Conservation (phyloP, 2,888 invertebrate species). For the Agriotes lineatus region DNA sequence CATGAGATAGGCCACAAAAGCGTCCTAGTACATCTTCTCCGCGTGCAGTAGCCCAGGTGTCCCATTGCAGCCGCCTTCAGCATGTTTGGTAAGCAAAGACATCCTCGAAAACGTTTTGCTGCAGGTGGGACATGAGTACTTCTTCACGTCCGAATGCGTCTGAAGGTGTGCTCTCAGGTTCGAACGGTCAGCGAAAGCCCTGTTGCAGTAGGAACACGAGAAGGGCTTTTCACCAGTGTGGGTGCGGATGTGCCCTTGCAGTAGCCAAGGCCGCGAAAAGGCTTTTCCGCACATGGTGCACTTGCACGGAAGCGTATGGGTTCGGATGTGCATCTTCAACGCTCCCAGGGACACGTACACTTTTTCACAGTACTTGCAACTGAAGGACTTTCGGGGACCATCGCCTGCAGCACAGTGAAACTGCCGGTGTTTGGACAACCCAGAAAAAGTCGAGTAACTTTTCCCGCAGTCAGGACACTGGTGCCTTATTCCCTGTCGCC, state of each 20-base stretch:
- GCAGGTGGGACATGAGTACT: conserved; percentile 93
- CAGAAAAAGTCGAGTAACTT: conserved; percentile 95
- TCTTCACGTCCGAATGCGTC: conserved; percentile 97
- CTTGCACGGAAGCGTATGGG: conserved; percentile 97
- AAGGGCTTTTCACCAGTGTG: conserved; percentile 99
- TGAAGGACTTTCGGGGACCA: conserved; percentile 90
- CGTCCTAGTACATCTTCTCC: conserved; percentile 57
- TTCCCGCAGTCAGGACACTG: conserved; percentile 95
- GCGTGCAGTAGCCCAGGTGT: conserved; percentile 53
- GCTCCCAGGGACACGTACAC: conserved; percentile 96
- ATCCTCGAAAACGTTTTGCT: conserved; percentile 97
- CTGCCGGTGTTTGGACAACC: conserved; percentile 94
- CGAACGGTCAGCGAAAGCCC: conserved; percentile 96
- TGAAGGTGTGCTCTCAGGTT: conserved; percentile 97
- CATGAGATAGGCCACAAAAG: background rate
- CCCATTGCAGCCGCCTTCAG: conserved; percentile 83
- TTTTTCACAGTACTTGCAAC: conserved; percentile 96
- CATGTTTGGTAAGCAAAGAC: conserved; percentile 94
- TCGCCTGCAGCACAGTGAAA: conserved; percentile 93
- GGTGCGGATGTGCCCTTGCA: conserved; percentile 97
- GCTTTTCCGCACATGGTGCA: conserved; percentile 97
- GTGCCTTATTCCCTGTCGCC: conserved; percentile 72
- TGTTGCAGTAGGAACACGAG: conserved; percentile 92
- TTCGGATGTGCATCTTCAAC: conserved; percentile 98
- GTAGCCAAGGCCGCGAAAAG: conserved; percentile 96